Evolutionary conservation across 2,797 vertebrate genomes (phyloP).

Genomic region (Taeniopygia guttata): DNA sequence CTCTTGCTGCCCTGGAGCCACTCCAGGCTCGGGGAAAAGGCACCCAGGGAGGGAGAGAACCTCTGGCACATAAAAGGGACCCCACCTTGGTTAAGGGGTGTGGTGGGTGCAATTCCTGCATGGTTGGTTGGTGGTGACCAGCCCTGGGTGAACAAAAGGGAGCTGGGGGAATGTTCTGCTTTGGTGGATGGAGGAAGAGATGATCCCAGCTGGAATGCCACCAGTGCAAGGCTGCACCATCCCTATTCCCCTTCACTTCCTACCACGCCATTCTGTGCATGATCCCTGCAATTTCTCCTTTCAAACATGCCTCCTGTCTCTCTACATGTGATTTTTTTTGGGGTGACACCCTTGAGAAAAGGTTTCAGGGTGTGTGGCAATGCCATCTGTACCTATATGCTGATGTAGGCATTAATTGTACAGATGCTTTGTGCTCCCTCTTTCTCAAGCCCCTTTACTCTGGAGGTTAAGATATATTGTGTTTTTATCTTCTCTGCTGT

Average conservation of each 20-base stretch:
- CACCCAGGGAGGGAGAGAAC: background rate
- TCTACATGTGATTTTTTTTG: background rate
- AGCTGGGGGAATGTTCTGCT: background rate
- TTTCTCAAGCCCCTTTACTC: constrained; percentile 79
- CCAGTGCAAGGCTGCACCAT: background rate
- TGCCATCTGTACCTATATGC: fast-evolving
- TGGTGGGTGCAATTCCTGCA: background rate
- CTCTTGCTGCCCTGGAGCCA: fast-evolving
- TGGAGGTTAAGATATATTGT: constrained; percentile 75
- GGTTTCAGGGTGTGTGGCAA: background rate
- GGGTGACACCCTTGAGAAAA: background rate
- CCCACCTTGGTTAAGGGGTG: background rate
- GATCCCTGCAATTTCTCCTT: background rate
- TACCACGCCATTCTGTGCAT: fast-evolving
- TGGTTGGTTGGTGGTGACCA: background rate
- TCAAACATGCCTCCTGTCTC: fast-evolving
- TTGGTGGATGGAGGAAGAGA: background rate
- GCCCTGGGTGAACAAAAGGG: background rate
- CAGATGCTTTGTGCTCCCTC: constrained; percentile 75
- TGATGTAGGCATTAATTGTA: constrained; percentile 72
- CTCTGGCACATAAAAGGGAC: background rate
- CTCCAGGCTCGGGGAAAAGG: background rate
- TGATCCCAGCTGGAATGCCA: background rate
- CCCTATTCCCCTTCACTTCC: background rate
- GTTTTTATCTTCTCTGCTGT: constrained; percentile 76